Evolutionary conservation across 1,140 invertebrate genomes (phyloP).

Genomic region (Pteromalus puparum): DNA sequence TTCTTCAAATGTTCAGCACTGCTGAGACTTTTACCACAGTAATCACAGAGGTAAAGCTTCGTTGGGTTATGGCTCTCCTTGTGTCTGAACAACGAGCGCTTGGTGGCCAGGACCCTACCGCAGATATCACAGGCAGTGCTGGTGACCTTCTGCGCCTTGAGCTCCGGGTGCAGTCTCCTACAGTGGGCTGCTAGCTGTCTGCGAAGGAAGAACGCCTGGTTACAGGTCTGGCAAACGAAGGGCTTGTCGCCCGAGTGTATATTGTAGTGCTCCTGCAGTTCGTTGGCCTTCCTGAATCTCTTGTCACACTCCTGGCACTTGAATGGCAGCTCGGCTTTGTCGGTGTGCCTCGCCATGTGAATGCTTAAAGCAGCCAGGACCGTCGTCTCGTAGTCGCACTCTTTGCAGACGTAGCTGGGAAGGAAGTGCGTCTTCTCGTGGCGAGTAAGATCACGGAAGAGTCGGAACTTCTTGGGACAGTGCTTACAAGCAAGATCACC

Average conservation of each 20-base stretch:
- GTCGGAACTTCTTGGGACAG: conserved; percentile 70
- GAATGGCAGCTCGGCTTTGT: conserved; percentile 73
- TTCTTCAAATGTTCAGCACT: conserved; percentile 83
- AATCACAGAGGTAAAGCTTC: conserved; percentile 80
- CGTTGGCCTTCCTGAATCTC: conserved; percentile 76
- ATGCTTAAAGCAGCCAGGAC: conserved; percentile 68
- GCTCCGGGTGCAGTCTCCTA: conserved; percentile 67
- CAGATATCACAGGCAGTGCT: conserved; percentile 74
- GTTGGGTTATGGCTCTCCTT: conserved; percentile 79
- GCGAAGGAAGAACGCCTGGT: conserved; percentile 74
- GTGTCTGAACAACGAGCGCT: conserved; percentile 77
- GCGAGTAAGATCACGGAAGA: conserved; percentile 69
- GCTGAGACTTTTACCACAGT: conserved; percentile 87
- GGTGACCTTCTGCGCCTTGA: conserved; percentile 67
- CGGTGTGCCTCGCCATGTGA: conserved; percentile 69
- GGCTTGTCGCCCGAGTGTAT: conserved; percentile 76
- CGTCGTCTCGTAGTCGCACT: conserved; percentile 73
- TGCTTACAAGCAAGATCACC: conserved; percentile 71
- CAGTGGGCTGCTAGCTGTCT: conserved; percentile 70
- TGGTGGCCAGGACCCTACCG: conserved; percentile 71
- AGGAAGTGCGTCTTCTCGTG: conserved; percentile 73
- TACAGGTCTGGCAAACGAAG: conserved; percentile 77
- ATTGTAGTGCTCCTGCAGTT: conserved; percentile 73
- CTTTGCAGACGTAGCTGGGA: conserved; percentile 70
- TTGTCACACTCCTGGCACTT: conserved; percentile 80